Percentiles rank a stretch among this genome's conserved stretches.
These are phyloP conservation scores for Xiphophorus couchianus DNA, from an alignment of 2,113 vertebrate species.

Conservation along the genomic window DNA sequence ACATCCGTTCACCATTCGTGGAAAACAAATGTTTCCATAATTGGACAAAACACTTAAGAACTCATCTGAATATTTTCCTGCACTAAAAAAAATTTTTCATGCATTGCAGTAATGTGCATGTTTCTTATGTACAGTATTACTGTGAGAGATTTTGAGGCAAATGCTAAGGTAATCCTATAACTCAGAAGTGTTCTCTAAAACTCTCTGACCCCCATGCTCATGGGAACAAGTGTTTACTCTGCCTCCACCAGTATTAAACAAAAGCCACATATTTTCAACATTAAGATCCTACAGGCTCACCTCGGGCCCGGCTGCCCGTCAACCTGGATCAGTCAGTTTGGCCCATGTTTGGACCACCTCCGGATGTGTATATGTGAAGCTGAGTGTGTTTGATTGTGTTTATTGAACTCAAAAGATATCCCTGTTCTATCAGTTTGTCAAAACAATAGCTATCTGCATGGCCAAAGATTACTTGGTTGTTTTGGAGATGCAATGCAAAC, in stretches of 20 bases:
- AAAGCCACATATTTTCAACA: slow-evolving; percentile 74
- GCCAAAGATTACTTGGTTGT: background rate
- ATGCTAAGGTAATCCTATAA: slow-evolving; percentile 53
- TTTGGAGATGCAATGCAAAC: slow-evolving; percentile 18
- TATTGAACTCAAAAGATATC: slow-evolving; percentile 38
- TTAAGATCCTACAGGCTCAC: slow-evolving; percentile 65
- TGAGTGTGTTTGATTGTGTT: slow-evolving; percentile 42
- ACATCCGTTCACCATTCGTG: background rate
- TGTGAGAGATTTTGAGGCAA: slow-evolving; percentile 17
- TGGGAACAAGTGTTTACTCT: slow-evolving; percentile 63
- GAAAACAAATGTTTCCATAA: background rate
- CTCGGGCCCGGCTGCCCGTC: slow-evolving; percentile 47
- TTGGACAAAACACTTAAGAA: background rate
- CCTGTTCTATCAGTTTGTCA: slow-evolving; percentile 11
- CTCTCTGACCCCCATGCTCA: slow-evolving; percentile 64
- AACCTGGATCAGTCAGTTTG: slow-evolving; percentile 71
- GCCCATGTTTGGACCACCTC: slow-evolving; percentile 68
- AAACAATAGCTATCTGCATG: slow-evolving; percentile 6
- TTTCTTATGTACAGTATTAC: slow-evolving; percentile 28
- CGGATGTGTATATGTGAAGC: slow-evolving; percentile 47
- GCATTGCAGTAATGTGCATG: background rate
- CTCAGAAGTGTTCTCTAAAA: slow-evolving; percentile 69
- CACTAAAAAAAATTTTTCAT: slow-evolving; percentile 1
- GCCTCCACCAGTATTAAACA: slow-evolving; percentile 67
- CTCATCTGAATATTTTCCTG: background rate